phyloP scores from a whole-genome alignment of 1,140 invertebrate genomes.

The Rhagoletis zephyria region DNA sequence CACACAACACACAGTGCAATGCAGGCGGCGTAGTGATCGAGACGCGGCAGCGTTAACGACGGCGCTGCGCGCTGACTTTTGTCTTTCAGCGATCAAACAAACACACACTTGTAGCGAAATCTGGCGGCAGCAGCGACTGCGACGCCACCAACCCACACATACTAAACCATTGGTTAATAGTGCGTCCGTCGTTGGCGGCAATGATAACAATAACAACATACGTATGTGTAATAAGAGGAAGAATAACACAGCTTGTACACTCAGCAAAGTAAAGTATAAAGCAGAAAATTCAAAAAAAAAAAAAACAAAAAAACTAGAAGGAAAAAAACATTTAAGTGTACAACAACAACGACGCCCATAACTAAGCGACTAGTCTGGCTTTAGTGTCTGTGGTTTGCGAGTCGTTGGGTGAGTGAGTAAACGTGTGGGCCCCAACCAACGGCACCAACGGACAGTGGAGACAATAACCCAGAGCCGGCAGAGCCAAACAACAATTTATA shows the following conservation, averaged over 20 bases:
- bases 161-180: neutral
- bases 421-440: neutral
- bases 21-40: neutral
- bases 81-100: neutral
- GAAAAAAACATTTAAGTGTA: conserved; percentile 11
- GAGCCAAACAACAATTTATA: neutral
- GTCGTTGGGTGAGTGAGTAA: neutral
- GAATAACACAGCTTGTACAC: conserved; percentile 1
- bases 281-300: neutral
- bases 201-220: conserved; percentile 14
- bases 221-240: neutral
- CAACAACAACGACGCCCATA: neutral
- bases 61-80: neutral
- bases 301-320: neutral
- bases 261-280: neutral
- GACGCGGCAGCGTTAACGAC: neutral
- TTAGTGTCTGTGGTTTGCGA: neutral
- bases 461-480: conserved; percentile 39
- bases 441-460: neutral
- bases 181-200: neutral
- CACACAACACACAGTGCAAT: conserved; percentile 20
- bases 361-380: neutral
- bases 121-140: neutral
- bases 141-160: neutral
- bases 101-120: neutral